A percentile compares a stretch with the other conserved stretches of the same genome.
Conservation (phyloP, 2,888 invertebrate genomes). For the Electrophaes corylata region DNA sequence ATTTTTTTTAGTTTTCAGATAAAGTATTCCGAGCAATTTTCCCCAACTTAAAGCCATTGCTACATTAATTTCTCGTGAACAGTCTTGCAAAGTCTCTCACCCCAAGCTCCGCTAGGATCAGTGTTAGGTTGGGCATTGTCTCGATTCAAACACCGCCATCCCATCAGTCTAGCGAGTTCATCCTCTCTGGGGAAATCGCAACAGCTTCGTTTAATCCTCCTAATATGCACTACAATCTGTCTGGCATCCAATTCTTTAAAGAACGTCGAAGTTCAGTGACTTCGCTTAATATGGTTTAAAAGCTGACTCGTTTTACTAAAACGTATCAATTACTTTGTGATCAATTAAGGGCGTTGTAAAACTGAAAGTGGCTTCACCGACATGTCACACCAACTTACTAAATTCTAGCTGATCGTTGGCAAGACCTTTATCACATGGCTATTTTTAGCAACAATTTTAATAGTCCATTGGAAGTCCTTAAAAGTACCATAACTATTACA, state of each 20-base stretch:
- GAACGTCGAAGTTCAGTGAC: constrained; percentile 15
- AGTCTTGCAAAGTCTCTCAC: constrained; percentile 40
- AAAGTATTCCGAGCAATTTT: constrained; percentile 9
- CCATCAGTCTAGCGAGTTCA: constrained; percentile 49
- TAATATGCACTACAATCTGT: constrained; percentile 42
- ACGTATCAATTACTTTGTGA: constrained; percentile 20
- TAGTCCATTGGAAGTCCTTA: background rate
- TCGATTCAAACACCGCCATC: constrained; percentile 52
- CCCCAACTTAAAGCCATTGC: constrained; percentile 21
- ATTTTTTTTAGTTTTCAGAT: background rate
- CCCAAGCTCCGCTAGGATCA: constrained; percentile 42
- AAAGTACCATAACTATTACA: background rate
- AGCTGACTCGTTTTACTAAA: constrained; percentile 5
- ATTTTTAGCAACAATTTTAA: background rate
- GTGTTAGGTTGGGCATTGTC: constrained; percentile 51
- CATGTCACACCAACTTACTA: constrained; percentile 11
- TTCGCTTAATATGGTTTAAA: constrained; percentile 15
- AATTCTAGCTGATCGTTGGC: background rate
- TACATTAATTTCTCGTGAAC: constrained; percentile 35
- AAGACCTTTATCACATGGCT: background rate
- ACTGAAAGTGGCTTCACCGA: constrained; percentile 5
- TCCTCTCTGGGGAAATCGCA: constrained; percentile 58
- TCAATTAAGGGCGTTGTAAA: constrained; percentile 16
- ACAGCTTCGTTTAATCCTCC: constrained; percentile 53
- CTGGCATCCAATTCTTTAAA: constrained; percentile 18